Percentiles rank a stretch among this genome's conserved stretches.
Evolutionary conservation across 2,888 invertebrate genomes (phyloP).

Genomic region (Eilema griseolum): DNA sequence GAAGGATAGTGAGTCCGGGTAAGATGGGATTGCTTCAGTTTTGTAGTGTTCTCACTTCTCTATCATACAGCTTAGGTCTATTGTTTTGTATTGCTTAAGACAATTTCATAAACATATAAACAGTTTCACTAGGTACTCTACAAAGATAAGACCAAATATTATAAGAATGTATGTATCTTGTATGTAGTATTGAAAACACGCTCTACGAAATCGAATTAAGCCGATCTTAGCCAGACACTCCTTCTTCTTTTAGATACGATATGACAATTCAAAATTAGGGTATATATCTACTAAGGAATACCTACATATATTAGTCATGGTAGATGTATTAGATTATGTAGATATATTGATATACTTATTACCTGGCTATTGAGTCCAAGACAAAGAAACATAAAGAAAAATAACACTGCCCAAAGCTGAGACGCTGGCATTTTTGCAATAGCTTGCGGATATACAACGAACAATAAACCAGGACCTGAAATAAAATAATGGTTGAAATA

Average conservation of each 20-base stretch:
- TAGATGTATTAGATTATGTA: background rate
- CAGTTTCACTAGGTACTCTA: too few relatives aligned
- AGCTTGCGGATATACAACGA: slow-evolving; percentile 97
- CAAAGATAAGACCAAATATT: too few relatives aligned
- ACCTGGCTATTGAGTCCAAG: slow-evolving; percentile 96
- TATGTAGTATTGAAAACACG: background rate
- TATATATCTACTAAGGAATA: background rate
- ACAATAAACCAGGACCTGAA: slow-evolving; percentile 94
- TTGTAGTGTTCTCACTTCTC: background rate
- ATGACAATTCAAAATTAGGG: background rate
- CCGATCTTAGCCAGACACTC: background rate
- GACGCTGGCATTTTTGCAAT: slow-evolving; percentile 96
- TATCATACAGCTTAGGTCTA: background rate
- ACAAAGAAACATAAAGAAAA: slow-evolving; percentile 96
- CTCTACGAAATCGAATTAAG: background rate
- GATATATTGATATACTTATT: slow-evolving; percentile 42
- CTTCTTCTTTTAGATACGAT: background rate
- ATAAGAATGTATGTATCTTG: too few relatives aligned
- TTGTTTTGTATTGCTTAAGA: too few relatives aligned
- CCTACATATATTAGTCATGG: background rate
- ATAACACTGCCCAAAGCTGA: slow-evolving; percentile 95
- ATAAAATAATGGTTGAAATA: slow-evolving; percentile 19
- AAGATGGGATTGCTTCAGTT: background rate
- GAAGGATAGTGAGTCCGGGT: background rate
- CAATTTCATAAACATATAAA: too few relatives aligned